phyloP scores from a whole-genome alignment of 1,140 invertebrate genomes.

The Sipha flava region DNA sequence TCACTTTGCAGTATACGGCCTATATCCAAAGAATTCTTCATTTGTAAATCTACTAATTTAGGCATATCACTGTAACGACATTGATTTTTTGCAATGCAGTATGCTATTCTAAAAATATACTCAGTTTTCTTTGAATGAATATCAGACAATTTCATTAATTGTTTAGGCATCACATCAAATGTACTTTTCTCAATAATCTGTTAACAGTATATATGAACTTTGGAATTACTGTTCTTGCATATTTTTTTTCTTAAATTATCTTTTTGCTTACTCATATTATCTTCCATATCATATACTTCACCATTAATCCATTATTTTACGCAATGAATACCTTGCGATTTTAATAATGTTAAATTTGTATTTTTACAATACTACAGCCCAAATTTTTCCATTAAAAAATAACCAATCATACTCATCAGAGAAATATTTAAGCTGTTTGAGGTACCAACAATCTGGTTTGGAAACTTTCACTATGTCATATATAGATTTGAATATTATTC shows the following conservation, averaged over 20 bases:
- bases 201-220: neutral
- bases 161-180: neutral
- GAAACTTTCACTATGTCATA: neutral
- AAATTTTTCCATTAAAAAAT: neutral
- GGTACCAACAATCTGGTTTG: neutral
- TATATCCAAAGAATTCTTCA: neutral
- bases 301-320: neutral
- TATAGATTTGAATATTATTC: neutral
- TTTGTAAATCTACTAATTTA: neutral
- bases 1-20: neutral
- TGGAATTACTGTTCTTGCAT: neutral
- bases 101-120: conserved; percentile 1
- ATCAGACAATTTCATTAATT: neutral
- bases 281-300: neutral
- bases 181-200: neutral
- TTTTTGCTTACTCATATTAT: neutral
- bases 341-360: neutral
- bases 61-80: neutral
- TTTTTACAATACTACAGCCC: neutral
- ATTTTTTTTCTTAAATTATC: neutral
- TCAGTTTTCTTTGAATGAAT: neutral
- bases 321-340: neutral
- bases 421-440: neutral
- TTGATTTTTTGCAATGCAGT: conserved; percentile 6
- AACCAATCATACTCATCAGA: neutral